These are phyloP conservation scores for Alloplasta piceator DNA, from an alignment of 2,888 invertebrate species.

Conservation along the genomic window DNA sequence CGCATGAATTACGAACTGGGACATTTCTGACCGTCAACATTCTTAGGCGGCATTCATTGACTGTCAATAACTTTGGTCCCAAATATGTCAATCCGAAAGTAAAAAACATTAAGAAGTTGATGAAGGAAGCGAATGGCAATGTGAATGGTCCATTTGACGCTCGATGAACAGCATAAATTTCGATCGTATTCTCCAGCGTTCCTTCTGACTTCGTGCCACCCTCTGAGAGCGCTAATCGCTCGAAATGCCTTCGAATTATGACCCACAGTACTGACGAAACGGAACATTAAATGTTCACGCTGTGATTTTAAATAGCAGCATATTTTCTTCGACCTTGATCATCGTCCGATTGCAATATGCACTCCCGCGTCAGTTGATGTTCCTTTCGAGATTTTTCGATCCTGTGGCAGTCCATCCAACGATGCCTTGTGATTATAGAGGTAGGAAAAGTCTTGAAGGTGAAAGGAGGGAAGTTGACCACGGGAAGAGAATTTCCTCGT, in stretches of 20 bases:
- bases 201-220: slow-evolving; percentile 38
- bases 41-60: too few relatives aligned
- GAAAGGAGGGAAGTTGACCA: background rate
- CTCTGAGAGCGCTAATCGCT: slow-evolving; percentile 72
- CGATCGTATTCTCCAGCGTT: slow-evolving; percentile 23
- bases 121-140: background rate
- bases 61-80: too few relatives aligned
- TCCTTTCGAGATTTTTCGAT: slow-evolving; percentile 77
- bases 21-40: too few relatives aligned
- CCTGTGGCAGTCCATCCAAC: background rate
- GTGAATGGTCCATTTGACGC: background rate
- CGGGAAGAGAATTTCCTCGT: too few relatives aligned
- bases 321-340: slow-evolving; percentile 54
- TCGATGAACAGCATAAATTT: slow-evolving; percentile 34
- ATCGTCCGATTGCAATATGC: background rate
- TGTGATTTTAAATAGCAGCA: slow-evolving; percentile 80
- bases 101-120: background rate
- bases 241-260: slow-evolving; percentile 78
- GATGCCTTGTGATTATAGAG: background rate
- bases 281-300: slow-evolving; percentile 65
- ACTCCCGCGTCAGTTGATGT: slow-evolving; percentile 64
- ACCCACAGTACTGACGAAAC: slow-evolving; percentile 44
- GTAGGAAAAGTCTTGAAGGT: background rate
- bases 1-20: slow-evolving; percentile 73
- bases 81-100: too few relatives aligned